phyloP scores from a whole-genome alignment of 1,140 invertebrate genomes.

The Drosophila erecta region DNA sequence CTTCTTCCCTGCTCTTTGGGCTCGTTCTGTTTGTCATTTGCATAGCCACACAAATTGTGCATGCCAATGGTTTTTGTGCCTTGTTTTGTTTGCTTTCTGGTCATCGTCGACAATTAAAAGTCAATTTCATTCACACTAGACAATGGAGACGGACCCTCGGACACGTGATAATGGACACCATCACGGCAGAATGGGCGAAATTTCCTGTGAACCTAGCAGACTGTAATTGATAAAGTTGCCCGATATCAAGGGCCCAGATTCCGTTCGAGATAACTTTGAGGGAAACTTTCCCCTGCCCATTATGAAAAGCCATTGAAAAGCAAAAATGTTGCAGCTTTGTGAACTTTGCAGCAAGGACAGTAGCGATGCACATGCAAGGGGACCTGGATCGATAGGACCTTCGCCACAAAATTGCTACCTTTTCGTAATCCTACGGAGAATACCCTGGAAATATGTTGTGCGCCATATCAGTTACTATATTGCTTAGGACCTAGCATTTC shows the following conservation, averaged over 20 bases:
- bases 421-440: conserved; percentile 1
- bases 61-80: conserved; percentile 53
- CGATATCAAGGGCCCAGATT: conserved; percentile 24
- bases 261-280: conserved; percentile 28
- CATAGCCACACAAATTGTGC: conserved; percentile 62
- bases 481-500: no score
- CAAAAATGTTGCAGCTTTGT: conserved; percentile 28
- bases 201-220: conserved; percentile 9
- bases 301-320: conserved; percentile 9
- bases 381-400: conserved; percentile 33
- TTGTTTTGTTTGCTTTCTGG: conserved; percentile 33
- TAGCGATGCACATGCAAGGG: conserved; percentile 23
- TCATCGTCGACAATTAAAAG: conserved; percentile 72
- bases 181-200: not conserved
- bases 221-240: conserved; percentile 24
- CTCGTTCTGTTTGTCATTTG: conserved; percentile 55
- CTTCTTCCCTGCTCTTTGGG: conserved; percentile 13
- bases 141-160: conserved; percentile 25
- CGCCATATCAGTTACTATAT: no score
- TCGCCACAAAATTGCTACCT: conserved; percentile 16
- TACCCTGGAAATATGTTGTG: conserved; percentile 1
- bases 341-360: conserved; percentile 36
- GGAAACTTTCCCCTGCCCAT: conserved; percentile 7
- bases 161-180: conserved; percentile 49
- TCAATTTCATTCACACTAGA: conserved; percentile 69